Base-by-base conservation (phyloP, 2,797 vertebrate species). In the Morelia viridis region DNA sequence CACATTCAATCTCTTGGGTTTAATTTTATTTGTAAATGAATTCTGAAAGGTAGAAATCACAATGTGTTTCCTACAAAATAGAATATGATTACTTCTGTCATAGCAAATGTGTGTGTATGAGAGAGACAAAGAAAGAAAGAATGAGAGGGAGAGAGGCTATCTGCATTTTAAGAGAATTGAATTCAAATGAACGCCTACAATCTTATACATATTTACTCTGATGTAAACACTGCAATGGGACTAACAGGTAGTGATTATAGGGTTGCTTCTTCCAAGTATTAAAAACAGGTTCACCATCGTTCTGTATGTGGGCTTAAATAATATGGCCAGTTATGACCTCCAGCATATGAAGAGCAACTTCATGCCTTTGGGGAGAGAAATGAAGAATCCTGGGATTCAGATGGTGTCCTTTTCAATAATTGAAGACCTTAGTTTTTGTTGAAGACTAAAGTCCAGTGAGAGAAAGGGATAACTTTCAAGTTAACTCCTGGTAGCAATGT, bases 1-100 rank as follows among this genome's bases (percentile, higher is more conserved):
- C 92, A 91, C 92, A 91, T 41, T 80, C 94, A 89, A 93, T 68
- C 90, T 87, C 62, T 56, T 11, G 26, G 22, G 22, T 24, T 83
- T 64, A 83, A 56, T 88, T 92, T 88, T 83, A 50, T 46, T 53
- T 71, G 84, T 71, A 41, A 64, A 85, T 71, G 17, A 53, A 0
- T 60, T 76, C 57, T 80, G 65, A 90, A 92, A 71, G 53, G 28
- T 85, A 60, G 28, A 64, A 65, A 46, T 50, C 35, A n/a, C 94
- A 84, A 8, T 58, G 9, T 88, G 85, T 87, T 92, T 94, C 24
- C 35, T 92, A 65, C 56, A 92, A 92, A 53, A 46, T 11, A 88
- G 46, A 93, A 24, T 94, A 65, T 80, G 90, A 28, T 35, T 2
- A 93, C 53, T 91, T 60, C 68, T 95, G 85, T 92, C 89, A 93